Base-by-base conservation (phyloP, 2,113 vertebrate genomes). In the Malurus elegans region DNA sequence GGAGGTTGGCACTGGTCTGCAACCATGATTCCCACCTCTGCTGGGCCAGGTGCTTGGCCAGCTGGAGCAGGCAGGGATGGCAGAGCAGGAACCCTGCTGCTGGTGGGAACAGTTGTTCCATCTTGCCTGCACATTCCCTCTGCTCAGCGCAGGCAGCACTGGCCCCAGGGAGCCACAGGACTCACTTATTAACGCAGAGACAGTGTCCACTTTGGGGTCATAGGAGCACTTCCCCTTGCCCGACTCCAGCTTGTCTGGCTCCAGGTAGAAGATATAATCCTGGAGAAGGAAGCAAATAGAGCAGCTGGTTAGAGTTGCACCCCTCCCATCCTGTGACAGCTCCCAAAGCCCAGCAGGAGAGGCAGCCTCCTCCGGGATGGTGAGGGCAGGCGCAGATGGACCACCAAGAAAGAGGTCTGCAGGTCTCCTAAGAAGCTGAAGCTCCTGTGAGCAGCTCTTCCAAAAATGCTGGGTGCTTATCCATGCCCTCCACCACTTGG, bases 211-310 rank as follows among this genome's bases (percentile, higher is more conserved):
- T 98, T 99, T 99, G 94, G 99, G 99, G 97, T 99, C 99, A 2
- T 99, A 99, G 3, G 99, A 99, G 95, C 99, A 99, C 96, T 99
- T 99, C 92, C 99, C 99, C 97, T 99, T 99, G 93, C 99, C 99
- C 20, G 99, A 99, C 98, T 99, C 99, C 92, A 99, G 98, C 97
- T 98, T 99, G 91, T 99, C 99, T 4, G 99, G 98, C 95, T 99
- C 99, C 98, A 99, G 97, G 87, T 99, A 98, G 97, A 99, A 99
- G 97, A 99, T 98, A 91, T 99, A 99, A 97, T 99, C 99, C 99
- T 99, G 97, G 71, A 95, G 84, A 82, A 96, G 92, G 96, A 88
- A 72, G 45, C 47, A 93, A 73, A 94, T 4, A 25, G 44, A 88
- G 67, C 16, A 93, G 45, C 34, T 34, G 40, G 42, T 94, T 79